phyloP scores from a whole-genome alignment of 2,113 vertebrate genomes.

The Loxodonta africana region DNA sequence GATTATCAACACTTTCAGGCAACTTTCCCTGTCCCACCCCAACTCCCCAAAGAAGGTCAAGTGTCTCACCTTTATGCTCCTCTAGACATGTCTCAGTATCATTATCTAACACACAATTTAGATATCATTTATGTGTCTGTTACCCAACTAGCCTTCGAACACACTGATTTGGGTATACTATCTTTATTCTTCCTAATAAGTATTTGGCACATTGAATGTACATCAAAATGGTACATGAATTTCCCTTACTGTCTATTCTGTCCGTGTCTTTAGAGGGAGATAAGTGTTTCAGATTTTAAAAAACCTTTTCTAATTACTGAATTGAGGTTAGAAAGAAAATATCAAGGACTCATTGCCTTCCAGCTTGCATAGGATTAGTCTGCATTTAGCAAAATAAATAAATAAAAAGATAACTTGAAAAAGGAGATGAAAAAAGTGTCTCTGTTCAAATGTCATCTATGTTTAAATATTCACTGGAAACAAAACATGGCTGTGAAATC shows the following conservation, averaged over 20 bases:
- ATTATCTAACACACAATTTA: background rate
- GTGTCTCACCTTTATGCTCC: background rate
- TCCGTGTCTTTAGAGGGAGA: constrained; percentile 17
- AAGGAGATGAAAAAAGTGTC: constrained; percentile 28
- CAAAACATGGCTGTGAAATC: background rate
- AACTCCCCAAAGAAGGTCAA: background rate
- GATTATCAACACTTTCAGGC: background rate
- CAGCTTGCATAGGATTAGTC: background rate
- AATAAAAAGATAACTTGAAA: constrained; percentile 24
- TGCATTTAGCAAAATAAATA: constrained; percentile 23
- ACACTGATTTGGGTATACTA: background rate
- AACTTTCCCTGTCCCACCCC: background rate
- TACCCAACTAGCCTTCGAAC: background rate
- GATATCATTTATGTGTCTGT: background rate
- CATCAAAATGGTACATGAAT: background rate
- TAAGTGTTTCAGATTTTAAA: background rate
- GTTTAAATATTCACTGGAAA: constrained; percentile 46
- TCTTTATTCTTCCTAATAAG: background rate
- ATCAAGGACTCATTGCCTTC: constrained; percentile 13
- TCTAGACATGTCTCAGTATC: background rate
- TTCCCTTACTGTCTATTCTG: background rate
- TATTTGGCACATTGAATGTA: background rate
- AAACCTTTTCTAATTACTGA: background rate
- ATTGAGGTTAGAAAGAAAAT: constrained; percentile 28
- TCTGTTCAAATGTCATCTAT: constrained; percentile 29